These are phyloP conservation scores for Zaprionus tsacasi DNA, from an alignment of 1,140 invertebrate genomes.

Conservation along the genomic window DNA sequence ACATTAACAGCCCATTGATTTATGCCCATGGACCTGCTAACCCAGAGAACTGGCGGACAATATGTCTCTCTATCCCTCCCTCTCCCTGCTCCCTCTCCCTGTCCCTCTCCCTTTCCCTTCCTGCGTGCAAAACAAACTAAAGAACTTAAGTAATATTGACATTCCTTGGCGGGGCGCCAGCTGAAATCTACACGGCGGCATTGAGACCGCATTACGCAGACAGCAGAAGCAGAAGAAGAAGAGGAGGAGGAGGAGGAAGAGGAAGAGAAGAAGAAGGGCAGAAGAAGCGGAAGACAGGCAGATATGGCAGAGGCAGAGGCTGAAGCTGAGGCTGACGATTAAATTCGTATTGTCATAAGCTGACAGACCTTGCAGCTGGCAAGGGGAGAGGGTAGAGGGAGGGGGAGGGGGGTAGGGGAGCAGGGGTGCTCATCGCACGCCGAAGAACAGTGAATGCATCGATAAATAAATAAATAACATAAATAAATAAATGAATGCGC, in stretches of 20 bases:
- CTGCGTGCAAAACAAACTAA: constrained; percentile 4
- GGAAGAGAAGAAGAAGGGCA: background rate
- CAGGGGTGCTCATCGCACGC: background rate
- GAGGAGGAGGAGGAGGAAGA: background rate
- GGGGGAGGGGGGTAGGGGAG: background rate
- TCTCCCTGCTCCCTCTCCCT: no score
- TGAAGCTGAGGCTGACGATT: constrained; percentile 23
- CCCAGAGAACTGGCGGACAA: constrained; percentile 18
- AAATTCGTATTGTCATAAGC: constrained; percentile 57
- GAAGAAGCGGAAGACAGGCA: background rate
- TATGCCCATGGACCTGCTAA: constrained; percentile 39
- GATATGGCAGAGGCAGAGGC: background rate
- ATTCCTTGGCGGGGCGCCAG: constrained; percentile 52
- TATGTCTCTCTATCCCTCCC: background rate
- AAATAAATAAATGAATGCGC: constrained; percentile 56
- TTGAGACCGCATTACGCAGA: constrained; percentile 66
- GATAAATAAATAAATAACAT: constrained; percentile 54
- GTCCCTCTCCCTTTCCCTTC: no score
- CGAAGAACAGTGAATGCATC: constrained; percentile 35
- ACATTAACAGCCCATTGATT: constrained; percentile 23
- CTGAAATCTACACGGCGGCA: constrained; percentile 60
- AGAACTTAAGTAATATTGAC: constrained; percentile 49
- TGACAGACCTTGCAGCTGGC: constrained; percentile 37
- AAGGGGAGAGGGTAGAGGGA: background rate
- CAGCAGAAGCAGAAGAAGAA: background rate